Evolutionary conservation across 1,140 invertebrate species (phyloP).

Genomic region (Drusus annulatus): DNA sequence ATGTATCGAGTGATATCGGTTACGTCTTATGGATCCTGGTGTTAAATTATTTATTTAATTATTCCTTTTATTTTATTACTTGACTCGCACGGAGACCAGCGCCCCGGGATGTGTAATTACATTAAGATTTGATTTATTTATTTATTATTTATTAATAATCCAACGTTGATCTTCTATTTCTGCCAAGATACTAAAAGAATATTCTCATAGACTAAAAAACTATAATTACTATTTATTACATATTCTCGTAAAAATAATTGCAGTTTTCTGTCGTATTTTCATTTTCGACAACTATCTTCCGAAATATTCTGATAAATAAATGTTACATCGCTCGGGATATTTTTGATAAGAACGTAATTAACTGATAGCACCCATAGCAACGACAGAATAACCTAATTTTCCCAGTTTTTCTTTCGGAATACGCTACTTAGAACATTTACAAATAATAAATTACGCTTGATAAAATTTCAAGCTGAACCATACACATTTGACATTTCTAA

Average conservation of each 20-base stretch:
- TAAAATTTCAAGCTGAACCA: too few relatives aligned
- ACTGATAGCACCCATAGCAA: not conserved
- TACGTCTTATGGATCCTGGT: constrained; percentile 42
- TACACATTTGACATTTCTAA: too few relatives aligned
- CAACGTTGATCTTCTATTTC: constrained; percentile 1
- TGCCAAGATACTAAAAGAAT: constrained; percentile 9
- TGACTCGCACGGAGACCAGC: not conserved
- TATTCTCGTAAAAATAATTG: not conserved
- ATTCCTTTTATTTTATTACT: constrained; percentile 40
- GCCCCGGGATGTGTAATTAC: not conserved
- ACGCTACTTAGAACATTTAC: too few relatives aligned
- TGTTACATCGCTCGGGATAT: not conserved
- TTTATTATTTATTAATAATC: constrained; percentile 23
- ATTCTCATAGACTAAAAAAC: constrained; percentile 22
- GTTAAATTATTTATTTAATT: constrained; percentile 57
- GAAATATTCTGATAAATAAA: not conserved
- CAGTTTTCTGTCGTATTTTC: not conserved
- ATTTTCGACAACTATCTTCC: not conserved
- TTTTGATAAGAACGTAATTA: not conserved
- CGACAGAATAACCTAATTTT: not conserved
- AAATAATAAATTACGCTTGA: too few relatives aligned
- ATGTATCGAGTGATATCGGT: constrained; percentile 26
- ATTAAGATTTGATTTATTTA: constrained; percentile 17
- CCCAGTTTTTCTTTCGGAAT: too few relatives aligned
- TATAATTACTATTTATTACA: not conserved